A percentile compares a stretch with the other conserved stretches of the same genome.
Conservation (phyloP, 2,888 invertebrate genomes). For the Drosophila helvetica region DNA sequence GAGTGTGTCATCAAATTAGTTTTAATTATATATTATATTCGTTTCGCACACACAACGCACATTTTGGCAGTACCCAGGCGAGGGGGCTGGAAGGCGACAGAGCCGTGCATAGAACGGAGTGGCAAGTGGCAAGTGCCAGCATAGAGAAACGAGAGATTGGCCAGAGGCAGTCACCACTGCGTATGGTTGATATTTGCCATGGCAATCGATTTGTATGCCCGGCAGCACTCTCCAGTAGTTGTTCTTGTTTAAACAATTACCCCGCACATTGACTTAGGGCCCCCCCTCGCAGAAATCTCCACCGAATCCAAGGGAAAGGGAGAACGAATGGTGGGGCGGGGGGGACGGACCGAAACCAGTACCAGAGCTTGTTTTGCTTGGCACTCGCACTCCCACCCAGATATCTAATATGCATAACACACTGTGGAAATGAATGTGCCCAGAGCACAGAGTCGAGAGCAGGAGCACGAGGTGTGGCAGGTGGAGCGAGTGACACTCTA, state of each 20-base stretch:
- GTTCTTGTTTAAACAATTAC: slow-evolving; percentile 58
- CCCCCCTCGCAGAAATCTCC: too few species aligned
- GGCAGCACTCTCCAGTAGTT: slow-evolving; percentile 26
- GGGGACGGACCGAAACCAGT: slow-evolving; percentile 3
- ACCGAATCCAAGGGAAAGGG: slow-evolving; percentile 9
- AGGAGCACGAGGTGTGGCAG: slow-evolving; percentile 39
- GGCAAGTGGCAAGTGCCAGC: neutral
- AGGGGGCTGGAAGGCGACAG: too few species aligned
- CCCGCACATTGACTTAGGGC: slow-evolving; percentile 40
- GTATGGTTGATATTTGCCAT: slow-evolving; percentile 45
- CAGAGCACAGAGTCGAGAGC: neutral
- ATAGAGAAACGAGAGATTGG: slow-evolving; percentile 3
- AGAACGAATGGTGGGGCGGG: neutral
- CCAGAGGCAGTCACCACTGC: slow-evolving; percentile 5
- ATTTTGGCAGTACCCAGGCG: slow-evolving; percentile 20
- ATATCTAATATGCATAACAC: slow-evolving; percentile 70
- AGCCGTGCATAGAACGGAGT: slow-evolving; percentile 2
- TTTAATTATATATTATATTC: slow-evolving; percentile 50
- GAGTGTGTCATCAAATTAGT: slow-evolving; percentile 52
- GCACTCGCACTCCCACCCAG: slow-evolving; percentile 23
- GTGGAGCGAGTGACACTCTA: neutral
- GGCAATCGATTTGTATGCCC: slow-evolving; percentile 50
- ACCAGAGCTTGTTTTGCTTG: slow-evolving; percentile 2
- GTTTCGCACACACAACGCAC: slow-evolving; percentile 41
- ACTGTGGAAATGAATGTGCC: slow-evolving; percentile 48